Base-by-base conservation (phyloP, 2,797 vertebrate species). In the Tokudaia muenninki region DNA sequence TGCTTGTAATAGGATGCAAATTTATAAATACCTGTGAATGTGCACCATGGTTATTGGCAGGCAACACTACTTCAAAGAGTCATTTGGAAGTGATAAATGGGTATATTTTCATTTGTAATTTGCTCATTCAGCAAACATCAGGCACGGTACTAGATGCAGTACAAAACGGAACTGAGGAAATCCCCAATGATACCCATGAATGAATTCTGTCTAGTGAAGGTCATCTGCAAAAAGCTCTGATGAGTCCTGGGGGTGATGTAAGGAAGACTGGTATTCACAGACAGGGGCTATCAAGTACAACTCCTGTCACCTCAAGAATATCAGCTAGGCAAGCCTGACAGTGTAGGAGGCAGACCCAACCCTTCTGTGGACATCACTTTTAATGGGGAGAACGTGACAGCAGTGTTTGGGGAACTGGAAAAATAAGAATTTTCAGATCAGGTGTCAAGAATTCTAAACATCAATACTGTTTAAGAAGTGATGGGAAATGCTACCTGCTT, bases 1-100 rank as follows among this genome's bases (percentile, higher is more conserved):
- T 79, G 47, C 87, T 96, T 96, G 34, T 83, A 97, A 95, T 94
- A 83, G 13, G 92, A 94, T 92, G 78, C 95, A 97, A 96, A 63
- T 72, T 94, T 90, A 90, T 95, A 97, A 96, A 95, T 94, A 95
- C 80, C 93, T 96, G 41, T 75, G 83, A 96, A 90, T 47, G 70
- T 29, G 26, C 13, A 19, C 57, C 9, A 50, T 78, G 82, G n/a
- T 80, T 91, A 89, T 59, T 86, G 83, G 61, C 92, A 94, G 72
- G 72, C 34, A 88, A 41, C 79, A 55, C 37, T 74, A 63, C 87
- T 90, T 93, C 87, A 72, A 16, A 50, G 77, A 75, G 74, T 89
- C 80, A 87, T 92, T 95, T 88, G 87, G 91, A 93, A 79, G 61
- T 94, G 94, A 96, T 82, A 92, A 94, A 88, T 9, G 37, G 19